phyloP scores from a whole-genome alignment of 2,888 invertebrate species.

The Trachelus iudaicus region DNA sequence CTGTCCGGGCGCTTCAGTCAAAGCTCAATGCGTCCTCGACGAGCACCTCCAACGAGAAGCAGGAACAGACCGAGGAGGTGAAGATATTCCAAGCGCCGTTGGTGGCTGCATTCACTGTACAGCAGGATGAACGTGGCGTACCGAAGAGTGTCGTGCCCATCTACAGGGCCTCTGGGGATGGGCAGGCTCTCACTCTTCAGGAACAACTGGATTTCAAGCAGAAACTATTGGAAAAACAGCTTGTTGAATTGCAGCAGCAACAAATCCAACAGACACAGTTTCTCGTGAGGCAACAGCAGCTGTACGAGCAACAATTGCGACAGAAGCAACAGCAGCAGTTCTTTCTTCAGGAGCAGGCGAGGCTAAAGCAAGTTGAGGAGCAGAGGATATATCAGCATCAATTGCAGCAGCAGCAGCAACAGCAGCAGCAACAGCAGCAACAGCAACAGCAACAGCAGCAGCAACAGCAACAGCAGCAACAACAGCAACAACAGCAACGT shows the following conservation, averaged over 20 bases:
- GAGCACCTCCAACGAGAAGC: constrained; percentile 67
- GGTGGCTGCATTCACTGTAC: constrained; percentile 87
- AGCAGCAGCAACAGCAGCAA: constrained; percentile 38
- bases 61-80: constrained; percentile 69
- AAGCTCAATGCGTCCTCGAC: constrained; percentile 10
- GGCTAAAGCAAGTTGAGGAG: constrained; percentile 59
- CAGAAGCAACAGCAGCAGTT: constrained; percentile 58
- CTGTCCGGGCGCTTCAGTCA: background rate
- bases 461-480: constrained; percentile 31
- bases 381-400: constrained; percentile 62
- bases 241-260: constrained; percentile 74
- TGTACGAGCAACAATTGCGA: constrained; percentile 69
- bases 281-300: constrained; percentile 73
- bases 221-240: constrained; percentile 76
- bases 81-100: constrained; percentile 85
- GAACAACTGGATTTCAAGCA: constrained; percentile 74
- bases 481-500: constrained; percentile 37
- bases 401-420: constrained; percentile 51
- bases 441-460: constrained; percentile 35
- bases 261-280: constrained; percentile 78
- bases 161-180: constrained; percentile 67
- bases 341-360: constrained; percentile 50
- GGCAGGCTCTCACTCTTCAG: constrained; percentile 59
- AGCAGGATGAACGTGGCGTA: constrained; percentile 82
- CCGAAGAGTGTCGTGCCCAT: constrained; percentile 84